A percentile compares a stretch with the other conserved stretches of the same genome.
Conservation (phyloP, 2,797 vertebrate genomes). For the Myoxocephalus aenaeus region DNA sequence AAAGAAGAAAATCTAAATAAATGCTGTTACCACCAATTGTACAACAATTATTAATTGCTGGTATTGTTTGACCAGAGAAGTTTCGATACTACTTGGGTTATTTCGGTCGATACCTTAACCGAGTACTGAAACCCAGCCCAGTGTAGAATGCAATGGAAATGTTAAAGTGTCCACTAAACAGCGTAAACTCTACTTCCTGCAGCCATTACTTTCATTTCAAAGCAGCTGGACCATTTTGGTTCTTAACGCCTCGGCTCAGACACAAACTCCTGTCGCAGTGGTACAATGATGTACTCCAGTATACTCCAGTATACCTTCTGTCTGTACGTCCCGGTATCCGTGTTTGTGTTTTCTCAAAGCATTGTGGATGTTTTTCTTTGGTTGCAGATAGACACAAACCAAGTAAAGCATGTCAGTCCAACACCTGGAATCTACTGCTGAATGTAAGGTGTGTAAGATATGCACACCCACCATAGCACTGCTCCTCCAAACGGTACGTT, state of each 20-base stretch:
- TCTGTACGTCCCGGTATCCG: neutral
- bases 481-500: slow-evolving; percentile 22
- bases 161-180: neutral
- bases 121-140: no score
- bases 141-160: neutral
- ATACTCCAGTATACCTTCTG: neutral
- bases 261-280: neutral
- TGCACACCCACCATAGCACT: slow-evolving; percentile 32
- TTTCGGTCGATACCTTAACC: no score
- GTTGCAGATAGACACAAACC: slow-evolving; percentile 13
- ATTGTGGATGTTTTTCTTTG: slow-evolving; percentile 20
- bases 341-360: slow-evolving; percentile 23
- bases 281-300: neutral
- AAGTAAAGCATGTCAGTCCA: slow-evolving; percentile 12
- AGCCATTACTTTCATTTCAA: slow-evolving; percentile 19
- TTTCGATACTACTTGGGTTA: neutral
- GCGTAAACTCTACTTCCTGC: neutral
- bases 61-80: neutral
- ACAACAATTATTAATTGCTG: no score
- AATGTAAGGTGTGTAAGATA: slow-evolving; percentile 31
- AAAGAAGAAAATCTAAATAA: neutral
- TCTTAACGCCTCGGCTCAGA: slow-evolving; percentile 19
- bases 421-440: slow-evolving; percentile 43
- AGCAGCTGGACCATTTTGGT: slow-evolving; percentile 12
- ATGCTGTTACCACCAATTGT: no score